Evolutionary conservation across 2,797 vertebrate genomes (phyloP), one percentile per base, ranked within the genome.

Genomic region (Epinephelus malabaricus): DNA sequence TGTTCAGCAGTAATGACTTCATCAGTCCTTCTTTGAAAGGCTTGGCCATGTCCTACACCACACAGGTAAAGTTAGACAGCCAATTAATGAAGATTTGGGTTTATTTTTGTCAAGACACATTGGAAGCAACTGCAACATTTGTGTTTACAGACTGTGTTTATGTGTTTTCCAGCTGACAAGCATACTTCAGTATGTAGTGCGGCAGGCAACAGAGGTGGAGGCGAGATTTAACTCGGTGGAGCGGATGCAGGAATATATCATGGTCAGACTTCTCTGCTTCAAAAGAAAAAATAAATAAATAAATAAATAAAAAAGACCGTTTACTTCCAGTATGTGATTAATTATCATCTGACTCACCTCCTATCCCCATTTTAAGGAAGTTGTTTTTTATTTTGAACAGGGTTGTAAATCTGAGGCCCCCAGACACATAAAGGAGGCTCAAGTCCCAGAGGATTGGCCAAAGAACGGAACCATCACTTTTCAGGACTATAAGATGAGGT

Each of bases 151-250:
- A 17, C 21, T 47, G 18, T 51, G 18, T 51, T 19, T 21, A 6
- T 47, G 10, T 85, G 47, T 70, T 70, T 14, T 81, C 50, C 67
- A 97, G 95, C 80, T 97, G 47, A 96, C 95, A 38, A 95, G 95
- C 34, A 78, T 96, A 82, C 87, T 97, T 38, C 95, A 96, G 78
- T 89, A 93, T 3, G 92, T 91, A 0, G 91, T 95, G 76, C 92
- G 92, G 50, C 92, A 89, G 43, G 86, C 92, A 1, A 95, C 91
- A 0, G 96, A 97, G 80, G 91, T 96, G 66, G 96, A 96, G 76
- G 95, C 95, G 4, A 95, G 94, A 88, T 96, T 97, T 89, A 94
- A 90, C 71, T 96, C 96, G 0, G 94, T 93, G 78, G 95, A 97
- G 83, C 91, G 96, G 45, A 85, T 94, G 38, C 91, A 85, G 60